These are phyloP conservation scores for Erithacus rubecula DNA, from an alignment of 2,797 vertebrate species.

Conservation along the genomic window DNA sequence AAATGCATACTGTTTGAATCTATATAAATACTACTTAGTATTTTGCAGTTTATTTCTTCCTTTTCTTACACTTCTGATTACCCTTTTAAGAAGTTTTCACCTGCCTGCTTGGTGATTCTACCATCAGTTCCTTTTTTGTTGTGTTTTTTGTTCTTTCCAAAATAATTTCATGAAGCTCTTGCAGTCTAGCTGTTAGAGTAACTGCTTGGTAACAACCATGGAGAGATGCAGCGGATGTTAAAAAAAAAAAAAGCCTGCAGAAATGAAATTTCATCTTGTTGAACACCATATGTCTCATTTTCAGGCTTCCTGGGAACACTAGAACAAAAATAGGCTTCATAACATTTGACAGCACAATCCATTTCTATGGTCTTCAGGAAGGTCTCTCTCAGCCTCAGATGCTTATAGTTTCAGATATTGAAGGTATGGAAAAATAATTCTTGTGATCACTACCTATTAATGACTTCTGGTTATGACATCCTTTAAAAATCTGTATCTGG, in stretches of 20 bases:
- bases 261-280: conserved; percentile 45
- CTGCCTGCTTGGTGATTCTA: neutral
- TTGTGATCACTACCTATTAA: neutral
- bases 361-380: conserved; percentile 98
- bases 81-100: neutral
- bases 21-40: neutral
- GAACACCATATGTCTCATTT: conserved; percentile 66
- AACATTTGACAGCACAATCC: conserved; percentile 97
- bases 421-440: conserved; percentile 81
- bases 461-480: conserved; percentile 3
- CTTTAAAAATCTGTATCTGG: neutral
- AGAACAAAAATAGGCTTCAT: conserved; percentile 96
- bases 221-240: neutral
- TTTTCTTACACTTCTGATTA: neutral
- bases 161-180: neutral
- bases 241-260: neutral
- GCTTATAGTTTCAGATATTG: conserved; percentile 96
- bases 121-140: neutral
- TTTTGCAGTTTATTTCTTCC: neutral
- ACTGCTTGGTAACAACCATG: neutral
- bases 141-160: neutral
- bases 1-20: neutral
- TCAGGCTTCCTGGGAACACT: conserved; percentile 93
- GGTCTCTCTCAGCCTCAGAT: conserved; percentile 97
- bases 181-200: neutral